Evolutionary conservation across 2,888 invertebrate species (phyloP).

Genomic region (Athalia rosae): DNA sequence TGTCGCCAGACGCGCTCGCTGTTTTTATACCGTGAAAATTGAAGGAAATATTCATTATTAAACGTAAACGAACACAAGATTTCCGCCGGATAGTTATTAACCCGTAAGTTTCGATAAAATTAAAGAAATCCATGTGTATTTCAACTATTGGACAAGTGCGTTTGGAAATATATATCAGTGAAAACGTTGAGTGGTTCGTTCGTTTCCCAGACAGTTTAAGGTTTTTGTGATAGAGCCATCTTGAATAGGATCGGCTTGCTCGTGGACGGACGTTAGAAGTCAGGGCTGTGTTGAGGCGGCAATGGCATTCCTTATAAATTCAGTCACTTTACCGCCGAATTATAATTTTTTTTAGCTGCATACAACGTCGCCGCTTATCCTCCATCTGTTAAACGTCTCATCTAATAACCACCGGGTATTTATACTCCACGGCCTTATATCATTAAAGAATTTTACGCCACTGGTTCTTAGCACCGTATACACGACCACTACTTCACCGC

Average conservation of each 20-base stretch:
- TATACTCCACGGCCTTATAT: conserved; percentile 72
- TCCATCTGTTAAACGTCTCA: neutral
- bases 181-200: conserved; percentile 44
- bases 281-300: conserved; percentile 51
- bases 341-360: neutral
- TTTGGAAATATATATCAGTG: conserved; percentile 55
- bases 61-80: conserved; percentile 27
- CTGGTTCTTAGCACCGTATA: conserved; percentile 58
- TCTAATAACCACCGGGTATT: conserved; percentile 34
- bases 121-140: neutral
- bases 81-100: conserved; percentile 6
- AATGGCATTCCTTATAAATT: conserved; percentile 58
- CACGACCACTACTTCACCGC: conserved; percentile 55
- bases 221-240: conserved; percentile 50
- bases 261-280: conserved; percentile 42
- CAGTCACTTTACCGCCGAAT: conserved; percentile 12
- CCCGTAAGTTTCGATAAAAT: conserved; percentile 29
- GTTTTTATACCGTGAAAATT: conserved; percentile 59
- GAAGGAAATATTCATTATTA: conserved; percentile 41
- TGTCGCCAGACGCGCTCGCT: conserved; percentile 64
- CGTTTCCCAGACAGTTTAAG: conserved; percentile 31
- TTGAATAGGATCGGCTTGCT: conserved; percentile 48
- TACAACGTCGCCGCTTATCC: neutral
- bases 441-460: conserved; percentile 73
- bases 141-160: conserved; percentile 54